Evolutionary conservation across 2,113 vertebrate species (phyloP).

Genomic region (Alosa alosa): DNA sequence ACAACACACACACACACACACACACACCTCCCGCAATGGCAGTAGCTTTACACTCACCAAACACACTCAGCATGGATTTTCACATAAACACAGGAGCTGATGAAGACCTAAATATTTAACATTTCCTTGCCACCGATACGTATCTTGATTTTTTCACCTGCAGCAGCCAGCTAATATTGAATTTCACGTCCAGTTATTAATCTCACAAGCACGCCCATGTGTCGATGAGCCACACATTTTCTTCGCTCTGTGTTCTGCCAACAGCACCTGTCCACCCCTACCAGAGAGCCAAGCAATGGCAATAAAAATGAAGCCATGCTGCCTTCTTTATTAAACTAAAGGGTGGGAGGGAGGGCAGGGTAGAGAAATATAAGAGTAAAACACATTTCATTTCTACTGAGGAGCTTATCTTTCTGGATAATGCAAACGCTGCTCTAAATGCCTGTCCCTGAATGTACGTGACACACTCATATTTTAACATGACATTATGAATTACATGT

Average conservation of each 20-base stretch:
- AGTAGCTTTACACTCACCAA: conserved; percentile 14
- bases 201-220: conserved; percentile 43
- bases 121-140: conserved; percentile 22
- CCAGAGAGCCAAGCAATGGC: conserved; percentile 31
- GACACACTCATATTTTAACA: not conserved
- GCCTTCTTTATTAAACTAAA: conserved; percentile 42
- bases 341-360: not conserved
- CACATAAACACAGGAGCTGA: conserved; percentile 27
- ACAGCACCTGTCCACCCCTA: conserved; percentile 36
- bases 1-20: not conserved
- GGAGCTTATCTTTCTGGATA: not conserved
- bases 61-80: conserved; percentile 31
- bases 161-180: conserved; percentile 49
- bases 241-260: conserved; percentile 33
- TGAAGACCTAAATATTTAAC: conserved; percentile 42
- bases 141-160: conserved; percentile 29
- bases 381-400: conserved; percentile 39
- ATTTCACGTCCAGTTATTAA: conserved; percentile 46
- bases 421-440: not conserved
- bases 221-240: conserved; percentile 36
- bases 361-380: conserved; percentile 29
- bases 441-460: not conserved
- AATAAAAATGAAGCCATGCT: conserved; percentile 34
- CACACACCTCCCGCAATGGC: conserved; percentile 4
- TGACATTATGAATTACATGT: not conserved